Evolutionary conservation across 2,888 invertebrate species (phyloP).

Genomic region (Aspidiotus destructor): DNA sequence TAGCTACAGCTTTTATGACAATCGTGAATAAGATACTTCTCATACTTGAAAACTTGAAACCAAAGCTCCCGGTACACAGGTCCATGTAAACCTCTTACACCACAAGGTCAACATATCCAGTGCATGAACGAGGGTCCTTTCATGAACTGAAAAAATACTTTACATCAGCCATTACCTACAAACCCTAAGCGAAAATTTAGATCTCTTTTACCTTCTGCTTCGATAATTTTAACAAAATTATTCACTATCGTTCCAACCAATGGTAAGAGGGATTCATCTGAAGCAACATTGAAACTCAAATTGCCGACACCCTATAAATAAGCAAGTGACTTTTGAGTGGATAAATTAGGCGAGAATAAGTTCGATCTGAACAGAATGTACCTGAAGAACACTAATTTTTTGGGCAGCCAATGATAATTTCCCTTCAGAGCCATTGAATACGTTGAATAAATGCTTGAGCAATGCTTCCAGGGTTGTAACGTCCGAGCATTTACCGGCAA

Average conservation of each 20-base stretch:
- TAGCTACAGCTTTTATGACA: not conserved
- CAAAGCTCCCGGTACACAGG: slow-evolving; percentile 7
- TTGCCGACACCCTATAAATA: slow-evolving; percentile 50
- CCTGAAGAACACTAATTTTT: slow-evolving; percentile 73
- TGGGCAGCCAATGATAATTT: slow-evolving; percentile 82
- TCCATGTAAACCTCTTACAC: slow-evolving; percentile 53
- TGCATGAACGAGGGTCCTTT: slow-evolving; percentile 73
- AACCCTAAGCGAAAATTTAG: slow-evolving; percentile 39
- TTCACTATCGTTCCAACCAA: slow-evolving; percentile 54
- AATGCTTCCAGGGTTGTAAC: slow-evolving; percentile 56
- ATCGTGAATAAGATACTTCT: not conserved
- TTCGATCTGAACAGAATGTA: slow-evolving; percentile 39
- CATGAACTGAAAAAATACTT: slow-evolving; percentile 53
- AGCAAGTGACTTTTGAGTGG: not conserved
- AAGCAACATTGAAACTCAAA: slow-evolving; percentile 59
- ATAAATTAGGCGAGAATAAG: slow-evolving; percentile 11
- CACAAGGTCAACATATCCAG: slow-evolving; percentile 72
- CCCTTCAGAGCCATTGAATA: slow-evolving; percentile 79
- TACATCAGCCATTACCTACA: not conserved
- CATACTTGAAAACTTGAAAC: slow-evolving; percentile 23
- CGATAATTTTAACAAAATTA: slow-evolving; percentile 66
- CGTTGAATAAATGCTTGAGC: slow-evolving; percentile 61
- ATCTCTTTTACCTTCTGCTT: slow-evolving; percentile 52
- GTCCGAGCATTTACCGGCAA: slow-evolving; percentile 64
- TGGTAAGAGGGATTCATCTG: slow-evolving; percentile 49